Percentiles rank a stretch among this genome's conserved stretches.
Conservation (phyloP, 2,113 vertebrate genomes). For the Synodontis membranacea region DNA sequence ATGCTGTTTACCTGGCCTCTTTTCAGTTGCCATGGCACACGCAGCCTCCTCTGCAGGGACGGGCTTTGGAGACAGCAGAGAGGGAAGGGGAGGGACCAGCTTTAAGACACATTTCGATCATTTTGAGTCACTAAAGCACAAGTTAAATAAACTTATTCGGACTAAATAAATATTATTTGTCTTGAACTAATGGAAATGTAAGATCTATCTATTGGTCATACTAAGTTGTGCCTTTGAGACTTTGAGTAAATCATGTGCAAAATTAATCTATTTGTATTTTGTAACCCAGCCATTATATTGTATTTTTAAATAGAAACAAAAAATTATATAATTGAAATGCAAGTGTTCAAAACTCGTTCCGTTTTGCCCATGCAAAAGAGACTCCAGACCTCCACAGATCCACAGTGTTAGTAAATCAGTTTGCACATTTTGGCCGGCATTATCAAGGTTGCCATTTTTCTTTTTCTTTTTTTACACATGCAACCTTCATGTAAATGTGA, state of each 20-base stretch:
- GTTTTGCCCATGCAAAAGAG: background rate
- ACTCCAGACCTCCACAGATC: background rate
- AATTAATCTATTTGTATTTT: background rate
- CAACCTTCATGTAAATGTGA: background rate
- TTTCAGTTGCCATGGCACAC: no score
- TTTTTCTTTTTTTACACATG: background rate
- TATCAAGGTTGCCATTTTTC: background rate
- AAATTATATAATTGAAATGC: background rate
- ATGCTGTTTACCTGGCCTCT: no score
- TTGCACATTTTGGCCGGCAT: background rate
- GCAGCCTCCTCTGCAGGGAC: no score
- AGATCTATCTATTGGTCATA: background rate
- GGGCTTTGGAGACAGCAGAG: no score
- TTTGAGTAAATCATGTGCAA: background rate
- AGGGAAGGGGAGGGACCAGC: no score
- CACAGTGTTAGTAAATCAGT: background rate
- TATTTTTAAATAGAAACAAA: background rate
- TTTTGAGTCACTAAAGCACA: background rate
- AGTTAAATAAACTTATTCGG: background rate
- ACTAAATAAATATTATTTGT: background rate
- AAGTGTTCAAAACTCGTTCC: background rate
- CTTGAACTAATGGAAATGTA: background rate
- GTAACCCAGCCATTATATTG: background rate
- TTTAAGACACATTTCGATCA: background rate
- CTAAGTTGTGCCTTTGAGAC: background rate